These are phyloP conservation scores for Rosalia funebris DNA, from an alignment of 2,888 invertebrate species.

Conservation along the genomic window DNA sequence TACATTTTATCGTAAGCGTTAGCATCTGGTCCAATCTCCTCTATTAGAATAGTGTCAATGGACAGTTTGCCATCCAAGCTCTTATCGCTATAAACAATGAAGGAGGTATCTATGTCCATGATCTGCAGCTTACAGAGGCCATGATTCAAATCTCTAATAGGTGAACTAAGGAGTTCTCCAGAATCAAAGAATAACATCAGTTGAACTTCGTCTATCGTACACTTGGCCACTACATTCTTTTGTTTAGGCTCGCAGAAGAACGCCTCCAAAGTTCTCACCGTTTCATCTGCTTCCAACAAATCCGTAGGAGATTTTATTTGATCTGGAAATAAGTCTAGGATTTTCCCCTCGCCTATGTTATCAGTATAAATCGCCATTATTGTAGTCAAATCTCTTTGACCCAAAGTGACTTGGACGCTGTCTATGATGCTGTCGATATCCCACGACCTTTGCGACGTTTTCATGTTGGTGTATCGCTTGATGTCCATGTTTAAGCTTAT, in stretches of 20 bases:
- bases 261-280: constrained; percentile 76
- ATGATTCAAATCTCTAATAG: constrained; percentile 77
- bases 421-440: constrained; percentile 77
- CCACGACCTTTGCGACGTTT: constrained; percentile 60
- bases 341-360: constrained; percentile 73
- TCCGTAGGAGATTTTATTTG: constrained; percentile 50
- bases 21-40: constrained; percentile 79
- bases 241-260: constrained; percentile 77
- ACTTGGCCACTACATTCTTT: constrained; percentile 70
- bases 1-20: constrained; percentile 71
- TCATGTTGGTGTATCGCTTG: constrained; percentile 71
- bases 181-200: constrained; percentile 78
- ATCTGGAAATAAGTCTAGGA: constrained; percentile 64
- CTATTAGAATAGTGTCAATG: constrained; percentile 74
- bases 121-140: constrained; percentile 77
- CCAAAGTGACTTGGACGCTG: constrained; percentile 73
- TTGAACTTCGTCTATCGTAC: constrained; percentile 76
- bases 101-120: constrained; percentile 72
- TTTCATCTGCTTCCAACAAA: constrained; percentile 49
- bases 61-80: constrained; percentile 77
- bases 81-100: constrained; percentile 75
- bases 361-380: constrained; percentile 78
- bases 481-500: constrained; percentile 77
- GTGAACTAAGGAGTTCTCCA: constrained; percentile 79
- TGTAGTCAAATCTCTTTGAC: constrained; percentile 79